A percentile compares a stretch with the other conserved stretches of the same genome.
These are phyloP conservation scores for Cirrhinus mrigala DNA, from an alignment of 2,797 vertebrate species.

Conservation along the genomic window DNA sequence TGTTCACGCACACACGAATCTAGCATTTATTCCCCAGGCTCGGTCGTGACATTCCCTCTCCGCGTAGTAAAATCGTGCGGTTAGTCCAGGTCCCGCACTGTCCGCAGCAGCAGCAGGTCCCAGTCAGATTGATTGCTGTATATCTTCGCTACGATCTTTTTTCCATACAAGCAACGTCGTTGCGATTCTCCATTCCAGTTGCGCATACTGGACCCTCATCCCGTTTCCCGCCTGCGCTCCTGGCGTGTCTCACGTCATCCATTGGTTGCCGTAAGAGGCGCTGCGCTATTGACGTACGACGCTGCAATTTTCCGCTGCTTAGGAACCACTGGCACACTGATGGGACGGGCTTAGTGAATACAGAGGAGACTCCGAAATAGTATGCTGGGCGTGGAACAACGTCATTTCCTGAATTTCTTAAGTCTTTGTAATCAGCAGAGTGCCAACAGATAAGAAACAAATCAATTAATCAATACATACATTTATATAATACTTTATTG, in stretches of 20 bases:
- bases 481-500: neutral
- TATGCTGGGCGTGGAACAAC: constrained; percentile 62
- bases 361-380: constrained; percentile 62
- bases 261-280: constrained; percentile 18
- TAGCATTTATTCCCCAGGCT: constrained; percentile 39
- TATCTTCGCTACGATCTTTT: constrained; percentile 55
- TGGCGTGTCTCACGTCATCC: constrained; percentile 64
- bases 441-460: neutral
- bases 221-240: constrained; percentile 62
- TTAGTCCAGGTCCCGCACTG: constrained; percentile 9
- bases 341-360: constrained; percentile 71
- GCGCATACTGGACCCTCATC: constrained; percentile 39
- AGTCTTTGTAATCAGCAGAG: constrained; percentile 42
- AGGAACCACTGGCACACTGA: constrained; percentile 61
- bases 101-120: constrained; percentile 61
- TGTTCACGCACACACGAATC: constrained; percentile 6
- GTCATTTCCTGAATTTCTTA: constrained; percentile 58
- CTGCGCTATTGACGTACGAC: constrained; percentile 68
- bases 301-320: constrained; percentile 55
- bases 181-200: constrained; percentile 65
- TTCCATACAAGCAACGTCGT: constrained; percentile 62
- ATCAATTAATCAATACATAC: neutral
- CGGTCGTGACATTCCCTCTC: constrained; percentile 49
- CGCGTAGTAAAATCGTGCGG: constrained; percentile 68
- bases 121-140: constrained; percentile 67